These are phyloP conservation scores for Microctenopoma steveboyesi DNA, from an alignment of 2,797 vertebrate genomes.

Conservation along the genomic window DNA sequence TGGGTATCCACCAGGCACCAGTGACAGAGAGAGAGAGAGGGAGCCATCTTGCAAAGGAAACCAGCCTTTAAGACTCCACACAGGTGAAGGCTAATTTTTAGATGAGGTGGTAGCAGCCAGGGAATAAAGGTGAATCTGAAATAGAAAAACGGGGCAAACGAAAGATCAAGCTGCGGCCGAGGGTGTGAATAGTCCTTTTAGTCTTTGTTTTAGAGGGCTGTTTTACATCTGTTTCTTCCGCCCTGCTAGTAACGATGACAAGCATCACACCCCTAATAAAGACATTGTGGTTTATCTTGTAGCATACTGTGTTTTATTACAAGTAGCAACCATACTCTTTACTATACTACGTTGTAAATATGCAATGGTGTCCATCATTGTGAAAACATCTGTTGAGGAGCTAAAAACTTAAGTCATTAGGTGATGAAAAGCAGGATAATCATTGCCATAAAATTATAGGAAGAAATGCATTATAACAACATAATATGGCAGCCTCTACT, in stretches of 20 bases:
- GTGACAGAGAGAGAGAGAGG: too few species aligned
- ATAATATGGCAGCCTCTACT: constrained; percentile 51
- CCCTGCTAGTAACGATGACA: constrained; percentile 38
- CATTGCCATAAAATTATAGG: constrained; percentile 52
- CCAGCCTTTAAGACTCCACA: too few species aligned
- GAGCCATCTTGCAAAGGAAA: too few species aligned
- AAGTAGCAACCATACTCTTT: constrained; percentile 7
- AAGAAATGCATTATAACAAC: constrained; percentile 62
- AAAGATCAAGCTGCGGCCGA: too few species aligned
- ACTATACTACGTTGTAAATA: constrained; percentile 13
- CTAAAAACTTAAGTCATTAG: constrained; percentile 52
- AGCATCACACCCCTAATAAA: constrained; percentile 42
- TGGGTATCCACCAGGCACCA: too few species aligned
- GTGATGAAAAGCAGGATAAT: constrained; percentile 68
- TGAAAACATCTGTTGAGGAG: constrained; percentile 48
- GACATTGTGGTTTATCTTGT: constrained; percentile 13
- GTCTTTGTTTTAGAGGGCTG: constrained; percentile 18
- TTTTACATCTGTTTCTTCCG: constrained; percentile 44
- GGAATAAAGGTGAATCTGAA: too few species aligned
- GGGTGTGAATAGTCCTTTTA: neutral
- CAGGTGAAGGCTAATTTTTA: too few species aligned
- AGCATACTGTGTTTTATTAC: constrained; percentile 19
- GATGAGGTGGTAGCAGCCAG: too few species aligned
- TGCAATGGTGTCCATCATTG: constrained; percentile 30
- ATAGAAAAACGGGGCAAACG: too few species aligned